A percentile compares a stretch with the other conserved stretches of the same genome.
These are phyloP conservation scores for Slavum lentiscoides DNA, from an alignment of 2,888 invertebrate genomes.

Conservation along the genomic window DNA sequence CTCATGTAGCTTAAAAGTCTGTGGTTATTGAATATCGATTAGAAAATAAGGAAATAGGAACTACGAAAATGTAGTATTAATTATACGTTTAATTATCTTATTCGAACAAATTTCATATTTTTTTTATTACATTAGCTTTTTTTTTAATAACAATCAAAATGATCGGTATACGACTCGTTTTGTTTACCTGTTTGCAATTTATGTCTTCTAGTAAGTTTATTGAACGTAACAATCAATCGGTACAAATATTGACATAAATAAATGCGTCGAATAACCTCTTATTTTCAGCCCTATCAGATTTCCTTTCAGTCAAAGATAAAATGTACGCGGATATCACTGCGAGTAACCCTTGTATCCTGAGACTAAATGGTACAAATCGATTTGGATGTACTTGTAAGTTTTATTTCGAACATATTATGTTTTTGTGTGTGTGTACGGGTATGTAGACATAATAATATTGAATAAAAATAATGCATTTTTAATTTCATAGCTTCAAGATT, in stretches of 20 bases:
- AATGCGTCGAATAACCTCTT: background rate
- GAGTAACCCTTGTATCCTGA: constrained; percentile 79
- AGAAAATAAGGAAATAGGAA: too few relatives aligned
- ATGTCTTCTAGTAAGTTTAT: constrained; percentile 2
- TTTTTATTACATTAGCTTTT: background rate
- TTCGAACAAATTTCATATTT: background rate
- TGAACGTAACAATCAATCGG: background rate
- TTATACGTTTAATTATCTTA: background rate
- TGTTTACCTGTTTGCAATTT: constrained; percentile 28
- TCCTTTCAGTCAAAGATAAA: constrained; percentile 68
- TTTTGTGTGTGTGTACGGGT: background rate
- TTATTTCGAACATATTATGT: constrained; percentile 16
- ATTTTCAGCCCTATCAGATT: constrained; percentile 10
- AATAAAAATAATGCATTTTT: constrained; percentile 29
- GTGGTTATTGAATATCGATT: too few relatives aligned
- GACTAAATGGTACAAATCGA: constrained; percentile 92
- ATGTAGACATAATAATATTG: background rate
- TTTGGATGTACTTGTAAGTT: constrained; percentile 90
- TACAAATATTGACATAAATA: background rate
- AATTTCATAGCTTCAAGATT: constrained; percentile 68
- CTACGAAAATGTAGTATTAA: constrained; percentile 12
- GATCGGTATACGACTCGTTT: constrained; percentile 1
- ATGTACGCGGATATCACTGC: constrained; percentile 78
- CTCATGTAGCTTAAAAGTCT: too few relatives aligned
- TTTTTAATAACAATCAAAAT: constrained; percentile 5